Evolutionary conservation across 1,140 invertebrate species (phyloP).

Genomic region (Ooceraea biroi): DNA sequence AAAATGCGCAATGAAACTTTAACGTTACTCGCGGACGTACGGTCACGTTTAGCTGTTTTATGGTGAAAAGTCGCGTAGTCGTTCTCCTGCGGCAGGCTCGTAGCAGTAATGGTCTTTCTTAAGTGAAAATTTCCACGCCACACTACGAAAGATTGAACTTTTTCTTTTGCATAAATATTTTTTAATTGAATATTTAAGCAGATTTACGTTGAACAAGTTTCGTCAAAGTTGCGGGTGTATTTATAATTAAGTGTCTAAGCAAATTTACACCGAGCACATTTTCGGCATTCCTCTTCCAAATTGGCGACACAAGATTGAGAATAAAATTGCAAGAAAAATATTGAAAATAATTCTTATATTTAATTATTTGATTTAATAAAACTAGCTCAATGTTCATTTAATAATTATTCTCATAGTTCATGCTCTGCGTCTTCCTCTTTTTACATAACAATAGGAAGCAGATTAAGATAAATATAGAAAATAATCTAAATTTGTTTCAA

Average conservation of each 20-base stretch:
- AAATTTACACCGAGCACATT: no score
- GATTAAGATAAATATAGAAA: not conserved
- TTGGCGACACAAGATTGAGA: not conserved
- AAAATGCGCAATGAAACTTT: slow-evolving; percentile 15
- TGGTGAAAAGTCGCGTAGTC: slow-evolving; percentile 9
- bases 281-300: no score
- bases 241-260: no score
- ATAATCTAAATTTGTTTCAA: not conserved
- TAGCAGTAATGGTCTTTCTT: slow-evolving; percentile 17
- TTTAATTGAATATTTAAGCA: slow-evolving; percentile 1
- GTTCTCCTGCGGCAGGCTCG: not conserved
- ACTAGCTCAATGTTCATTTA: no score
- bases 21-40: not conserved
- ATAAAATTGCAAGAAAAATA: not conserved
- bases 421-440: not conserved
- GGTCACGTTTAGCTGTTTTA: slow-evolving; percentile 1
- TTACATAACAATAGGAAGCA: not conserved
- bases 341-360: not conserved
- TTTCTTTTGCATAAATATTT: not conserved
- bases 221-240: no score
- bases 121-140: not conserved
- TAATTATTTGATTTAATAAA: no score
- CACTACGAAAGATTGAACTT: not conserved
- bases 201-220: not conserved
- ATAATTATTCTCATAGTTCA: no score